Base-by-base conservation (phyloP, 2,113 vertebrate genomes). In the Thalassarche chlororhynchos region DNA sequence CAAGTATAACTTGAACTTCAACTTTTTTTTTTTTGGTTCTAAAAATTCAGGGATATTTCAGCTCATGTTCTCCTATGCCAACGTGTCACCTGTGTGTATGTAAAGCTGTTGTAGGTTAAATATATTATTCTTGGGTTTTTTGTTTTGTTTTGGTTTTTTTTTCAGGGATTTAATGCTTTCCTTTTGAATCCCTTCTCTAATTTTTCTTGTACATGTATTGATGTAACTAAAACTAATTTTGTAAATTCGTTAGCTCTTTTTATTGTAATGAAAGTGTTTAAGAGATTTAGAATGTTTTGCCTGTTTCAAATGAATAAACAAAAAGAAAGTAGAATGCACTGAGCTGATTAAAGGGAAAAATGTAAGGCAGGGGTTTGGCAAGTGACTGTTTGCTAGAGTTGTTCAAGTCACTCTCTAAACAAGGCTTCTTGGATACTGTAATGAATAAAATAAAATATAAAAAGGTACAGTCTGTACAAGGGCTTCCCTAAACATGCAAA, bases 11-110 rank as follows among this genome's bases (percentile, higher is more conserved):
- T 99, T 99, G 99, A 99, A 99, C 98, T 99, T 98, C 83, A 97
- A 97, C 96, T 98, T 97, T 97, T 97, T 98, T 98, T 98, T 96
- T 28, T 34, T 96, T 96, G 11, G 97, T 98, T 98, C 98, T 99
- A 99, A 98, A 99, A 99, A 99, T 99, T 99, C 99, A 99, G 99
- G 99, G 99, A 99, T 99, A 98, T 99, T 99, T 99, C 98, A 99
- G 97, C 98, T 98, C 98, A 98, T 98, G 98, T 98, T 98, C 98
- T 98, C 97, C 98, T 98, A 98, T 97, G 98, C 98, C 98, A 98
- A 99, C 81, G 94, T 96, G 95, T 98, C 96, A 97, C 97, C 98
- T 98, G 98, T 98, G 97, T 98, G 98, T 97, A 93, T 98, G 97
- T 98, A 98, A 97, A 98, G 95, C 95, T 97, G 93, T 98, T 96